phyloP scores from a whole-genome alignment of 1,140 invertebrate genomes.

The Paracyclopina nana region DNA sequence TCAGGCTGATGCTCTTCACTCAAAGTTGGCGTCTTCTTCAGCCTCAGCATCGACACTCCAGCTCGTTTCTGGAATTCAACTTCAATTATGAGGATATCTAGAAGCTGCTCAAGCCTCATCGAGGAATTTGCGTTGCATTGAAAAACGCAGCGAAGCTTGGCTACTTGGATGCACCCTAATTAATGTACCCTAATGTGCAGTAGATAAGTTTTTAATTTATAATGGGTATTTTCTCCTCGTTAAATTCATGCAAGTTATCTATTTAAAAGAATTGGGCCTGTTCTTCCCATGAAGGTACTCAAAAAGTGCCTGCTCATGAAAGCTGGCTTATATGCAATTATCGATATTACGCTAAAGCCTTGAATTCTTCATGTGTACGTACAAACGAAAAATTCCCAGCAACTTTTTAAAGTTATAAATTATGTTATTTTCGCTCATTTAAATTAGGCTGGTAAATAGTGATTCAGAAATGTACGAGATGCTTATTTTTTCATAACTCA shows the following conservation, averaged over 20 bases:
- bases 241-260: background rate
- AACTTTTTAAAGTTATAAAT: no score
- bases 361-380: no score
- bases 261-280: background rate
- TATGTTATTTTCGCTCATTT: no score
- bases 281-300: no score
- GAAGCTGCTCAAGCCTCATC: background rate
- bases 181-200: background rate
- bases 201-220: background rate
- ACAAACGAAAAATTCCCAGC: no score
- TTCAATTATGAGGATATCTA: background rate
- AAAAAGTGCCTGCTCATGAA: no score
- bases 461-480: no score
- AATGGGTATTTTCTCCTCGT: background rate
- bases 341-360: no score
- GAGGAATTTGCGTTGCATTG: background rate
- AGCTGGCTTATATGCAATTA: no score
- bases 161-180: background rate
- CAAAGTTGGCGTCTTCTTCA: conserved; percentile 1
- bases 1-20: no score
- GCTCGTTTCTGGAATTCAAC: background rate
- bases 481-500: no score
- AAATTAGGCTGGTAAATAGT: no score
- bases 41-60: conserved; percentile 3
- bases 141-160: background rate